Percentiles rank a stretch among this genome's conserved stretches.
These are phyloP conservation scores for Scolopax mira DNA, from an alignment of 2,113 vertebrate genomes.

Conservation along the genomic window DNA sequence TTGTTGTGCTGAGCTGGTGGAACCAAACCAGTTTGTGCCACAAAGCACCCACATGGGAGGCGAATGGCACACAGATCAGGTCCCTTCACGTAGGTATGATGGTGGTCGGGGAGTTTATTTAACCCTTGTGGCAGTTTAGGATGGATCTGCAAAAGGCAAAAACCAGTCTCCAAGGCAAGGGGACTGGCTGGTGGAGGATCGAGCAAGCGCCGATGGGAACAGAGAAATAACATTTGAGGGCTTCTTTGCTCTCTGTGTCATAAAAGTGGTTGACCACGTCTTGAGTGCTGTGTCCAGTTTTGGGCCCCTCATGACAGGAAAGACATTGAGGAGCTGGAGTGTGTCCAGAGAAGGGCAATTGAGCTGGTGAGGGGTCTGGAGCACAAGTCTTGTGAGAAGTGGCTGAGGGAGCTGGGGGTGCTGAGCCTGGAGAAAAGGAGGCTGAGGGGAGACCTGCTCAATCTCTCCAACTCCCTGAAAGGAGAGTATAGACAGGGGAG, in stretches of 20 bases:
- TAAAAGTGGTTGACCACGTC: not conserved
- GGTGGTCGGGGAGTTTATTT: not conserved
- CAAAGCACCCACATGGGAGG: not conserved
- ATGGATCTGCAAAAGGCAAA: not conserved
- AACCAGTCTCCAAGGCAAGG: not conserved
- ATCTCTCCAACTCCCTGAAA: too few species aligned
- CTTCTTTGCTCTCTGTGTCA: not conserved
- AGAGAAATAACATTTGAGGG: not conserved
- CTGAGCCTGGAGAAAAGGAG: too few species aligned
- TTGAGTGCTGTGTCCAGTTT: not conserved
- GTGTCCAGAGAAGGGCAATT: too few species aligned
- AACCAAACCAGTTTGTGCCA: not conserved
- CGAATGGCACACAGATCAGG: rapidly evolving
- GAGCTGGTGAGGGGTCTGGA: too few species aligned
- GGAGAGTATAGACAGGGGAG: too few species aligned
- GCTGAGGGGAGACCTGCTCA: too few species aligned
- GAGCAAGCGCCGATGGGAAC: rapidly evolving
- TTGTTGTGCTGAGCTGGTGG: not conserved
- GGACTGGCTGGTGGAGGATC: rapidly evolving
- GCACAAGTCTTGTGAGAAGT: too few species aligned
- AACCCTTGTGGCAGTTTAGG: rapidly evolving
- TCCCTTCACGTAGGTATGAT: not conserved
- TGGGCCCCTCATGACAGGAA: too few species aligned
- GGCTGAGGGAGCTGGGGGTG: too few species aligned
- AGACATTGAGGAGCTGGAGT: too few species aligned